Percentiles rank a stretch among this genome's conserved stretches.
Evolutionary conservation across 2,888 invertebrate species (phyloP).

Genomic region (Syrphus vitripennis): DNA sequence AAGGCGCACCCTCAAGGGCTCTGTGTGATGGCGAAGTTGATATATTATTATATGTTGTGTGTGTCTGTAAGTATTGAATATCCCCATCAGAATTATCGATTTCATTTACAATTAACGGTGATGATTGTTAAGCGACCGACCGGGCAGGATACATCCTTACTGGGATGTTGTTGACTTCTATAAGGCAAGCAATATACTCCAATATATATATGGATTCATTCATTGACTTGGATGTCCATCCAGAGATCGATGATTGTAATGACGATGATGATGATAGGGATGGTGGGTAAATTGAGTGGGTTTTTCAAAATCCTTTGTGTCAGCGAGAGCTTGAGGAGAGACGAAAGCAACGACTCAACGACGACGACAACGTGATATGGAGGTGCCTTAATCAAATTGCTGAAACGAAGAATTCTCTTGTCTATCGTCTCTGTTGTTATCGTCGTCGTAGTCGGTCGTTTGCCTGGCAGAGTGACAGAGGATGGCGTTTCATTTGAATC

Average conservation of each 20-base stretch:
- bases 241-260: constrained; percentile 44
- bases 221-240: constrained; percentile 30
- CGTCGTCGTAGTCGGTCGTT: not conserved
- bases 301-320: constrained; percentile 17
- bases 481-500: constrained; percentile 53
- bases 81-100: constrained; percentile 68
- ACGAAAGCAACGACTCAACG: not conserved
- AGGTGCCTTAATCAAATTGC: constrained; percentile 58
- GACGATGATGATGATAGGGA: not conserved
- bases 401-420: constrained; percentile 39
- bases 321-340: not conserved
- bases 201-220: constrained; percentile 18
- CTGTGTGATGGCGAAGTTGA: not conserved
- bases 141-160: constrained; percentile 40
- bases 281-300: not conserved
- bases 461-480: constrained; percentile 1
- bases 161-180: constrained; percentile 39
- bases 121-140: constrained; percentile 61
- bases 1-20: constrained; percentile 10
- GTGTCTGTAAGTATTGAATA: not conserved
- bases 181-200: constrained; percentile 27
- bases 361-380: constrained; percentile 4
- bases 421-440: not conserved
- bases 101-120: constrained; percentile 69
- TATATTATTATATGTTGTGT: not conserved